phyloP scores from a whole-genome alignment of 2,888 invertebrate genomes.

The Blera fallax region DNA sequence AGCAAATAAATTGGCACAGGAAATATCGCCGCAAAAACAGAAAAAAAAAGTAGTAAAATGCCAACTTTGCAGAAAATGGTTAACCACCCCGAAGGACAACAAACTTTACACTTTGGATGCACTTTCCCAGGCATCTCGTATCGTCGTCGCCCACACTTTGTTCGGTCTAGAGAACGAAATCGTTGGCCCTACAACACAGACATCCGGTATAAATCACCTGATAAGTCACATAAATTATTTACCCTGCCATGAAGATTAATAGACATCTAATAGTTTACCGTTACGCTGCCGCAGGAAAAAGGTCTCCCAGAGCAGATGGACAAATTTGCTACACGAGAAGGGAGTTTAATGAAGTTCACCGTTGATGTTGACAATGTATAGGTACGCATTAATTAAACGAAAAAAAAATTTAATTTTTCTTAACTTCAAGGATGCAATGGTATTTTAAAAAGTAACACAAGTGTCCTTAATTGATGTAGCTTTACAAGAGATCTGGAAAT shows the following conservation, averaged over 20 bases:
- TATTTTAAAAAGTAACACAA: background rate
- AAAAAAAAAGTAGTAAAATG: slow-evolving; percentile 21
- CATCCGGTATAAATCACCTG: slow-evolving; percentile 62
- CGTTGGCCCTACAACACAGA: background rate
- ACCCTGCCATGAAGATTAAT: slow-evolving; percentile 62
- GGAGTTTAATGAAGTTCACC: slow-evolving; percentile 26
- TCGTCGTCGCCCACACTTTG: slow-evolving; percentile 4
- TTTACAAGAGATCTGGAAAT: background rate
- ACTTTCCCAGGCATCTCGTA: slow-evolving; percentile 15
- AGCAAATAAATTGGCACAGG: slow-evolving; percentile 48
- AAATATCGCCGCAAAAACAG: slow-evolving; percentile 28
- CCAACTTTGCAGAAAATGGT: slow-evolving; percentile 37
- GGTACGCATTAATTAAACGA: slow-evolving; percentile 8
- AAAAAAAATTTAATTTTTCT: background rate
- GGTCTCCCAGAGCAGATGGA: background rate
- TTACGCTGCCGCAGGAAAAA: background rate
- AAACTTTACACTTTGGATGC: slow-evolving; percentile 44
- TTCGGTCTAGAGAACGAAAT: background rate
- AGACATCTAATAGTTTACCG: slow-evolving; percentile 48
- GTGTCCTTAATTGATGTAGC: background rate
- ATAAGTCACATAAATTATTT: slow-evolving; percentile 70
- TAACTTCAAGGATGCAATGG: background rate
- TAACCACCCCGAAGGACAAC: slow-evolving; percentile 15
- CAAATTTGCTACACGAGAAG: background rate
- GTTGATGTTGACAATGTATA: background rate